Evolutionary conservation across 2,888 invertebrate species (phyloP).

Genomic region (Rotaria socialis): DNA sequence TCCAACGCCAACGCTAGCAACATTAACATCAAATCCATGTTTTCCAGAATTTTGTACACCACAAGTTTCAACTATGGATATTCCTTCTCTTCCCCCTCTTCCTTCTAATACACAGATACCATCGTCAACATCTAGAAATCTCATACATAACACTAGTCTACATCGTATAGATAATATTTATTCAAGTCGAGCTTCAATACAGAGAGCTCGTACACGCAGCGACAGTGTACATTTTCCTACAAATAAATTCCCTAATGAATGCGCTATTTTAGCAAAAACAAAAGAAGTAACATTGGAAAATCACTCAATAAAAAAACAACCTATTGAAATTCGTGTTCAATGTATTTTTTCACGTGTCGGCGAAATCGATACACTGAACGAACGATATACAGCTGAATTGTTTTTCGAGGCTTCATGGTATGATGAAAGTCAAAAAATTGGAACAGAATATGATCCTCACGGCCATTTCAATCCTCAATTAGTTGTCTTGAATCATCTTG

Average conservation of each 20-base stretch:
- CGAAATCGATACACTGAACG: constrained; percentile 24
- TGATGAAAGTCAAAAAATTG: not conserved
- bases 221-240: not conserved
- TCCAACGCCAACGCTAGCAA: not conserved
- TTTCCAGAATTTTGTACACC: not conserved
- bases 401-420: constrained; percentile 17
- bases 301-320: not conserved
- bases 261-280: not conserved
- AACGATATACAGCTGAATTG: not conserved
- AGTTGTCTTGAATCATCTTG: not conserved
- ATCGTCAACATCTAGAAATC: not conserved
- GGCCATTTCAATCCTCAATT: constrained; percentile 27
- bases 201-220: not conserved
- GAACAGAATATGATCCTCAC: not conserved
- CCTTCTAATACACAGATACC: not conserved
- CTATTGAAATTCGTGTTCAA: not conserved
- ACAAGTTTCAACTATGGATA: not conserved
- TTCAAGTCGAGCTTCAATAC: not conserved
- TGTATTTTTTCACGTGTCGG: constrained; percentile 32
- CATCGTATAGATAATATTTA: not conserved
- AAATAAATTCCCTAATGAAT: not conserved
- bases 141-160: not conserved
- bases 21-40: not conserved
- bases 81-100: not conserved
- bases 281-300: not conserved